These are phyloP conservation scores for Xenus cinereus DNA, from an alignment of 2,113 vertebrate genomes.

Conservation along the genomic window DNA sequence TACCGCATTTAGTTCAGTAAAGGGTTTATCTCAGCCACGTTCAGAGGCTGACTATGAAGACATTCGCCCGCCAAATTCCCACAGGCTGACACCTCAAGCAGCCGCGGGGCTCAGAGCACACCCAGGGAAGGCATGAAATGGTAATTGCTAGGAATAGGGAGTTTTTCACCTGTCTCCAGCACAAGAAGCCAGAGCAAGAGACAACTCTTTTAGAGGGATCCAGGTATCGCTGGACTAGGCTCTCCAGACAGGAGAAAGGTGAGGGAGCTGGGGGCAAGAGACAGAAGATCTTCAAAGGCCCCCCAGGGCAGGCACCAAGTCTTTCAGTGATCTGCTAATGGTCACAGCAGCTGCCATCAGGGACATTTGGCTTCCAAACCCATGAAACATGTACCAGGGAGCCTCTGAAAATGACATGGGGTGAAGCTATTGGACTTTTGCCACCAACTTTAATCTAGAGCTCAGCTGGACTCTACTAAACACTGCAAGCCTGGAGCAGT, in stretches of 20 bases:
- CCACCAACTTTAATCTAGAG: background rate
- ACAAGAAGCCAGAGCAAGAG: background rate
- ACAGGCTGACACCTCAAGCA: background rate
- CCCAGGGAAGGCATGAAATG: background rate
- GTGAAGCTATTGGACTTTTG: background rate
- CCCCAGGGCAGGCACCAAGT: background rate
- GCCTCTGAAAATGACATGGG: background rate
- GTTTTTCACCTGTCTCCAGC: background rate
- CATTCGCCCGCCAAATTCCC: background rate
- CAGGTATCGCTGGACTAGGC: too few relatives aligned
- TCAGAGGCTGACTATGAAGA: background rate
- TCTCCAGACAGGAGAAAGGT: background rate
- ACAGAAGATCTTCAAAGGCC: background rate
- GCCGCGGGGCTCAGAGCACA: accelerated
- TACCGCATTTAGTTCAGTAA: constrained; percentile 70
- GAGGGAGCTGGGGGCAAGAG: background rate
- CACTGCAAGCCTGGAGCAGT: accelerated
- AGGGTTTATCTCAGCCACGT: constrained; percentile 61
- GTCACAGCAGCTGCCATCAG: background rate
- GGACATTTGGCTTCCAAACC: background rate
- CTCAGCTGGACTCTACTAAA: background rate
- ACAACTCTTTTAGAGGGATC: background rate
- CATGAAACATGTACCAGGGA: background rate
- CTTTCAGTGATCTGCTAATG: background rate
- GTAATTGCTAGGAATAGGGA: background rate